phyloP scores from a whole-genome alignment of 1,140 invertebrate species.

The Latrodectus geometricus region DNA sequence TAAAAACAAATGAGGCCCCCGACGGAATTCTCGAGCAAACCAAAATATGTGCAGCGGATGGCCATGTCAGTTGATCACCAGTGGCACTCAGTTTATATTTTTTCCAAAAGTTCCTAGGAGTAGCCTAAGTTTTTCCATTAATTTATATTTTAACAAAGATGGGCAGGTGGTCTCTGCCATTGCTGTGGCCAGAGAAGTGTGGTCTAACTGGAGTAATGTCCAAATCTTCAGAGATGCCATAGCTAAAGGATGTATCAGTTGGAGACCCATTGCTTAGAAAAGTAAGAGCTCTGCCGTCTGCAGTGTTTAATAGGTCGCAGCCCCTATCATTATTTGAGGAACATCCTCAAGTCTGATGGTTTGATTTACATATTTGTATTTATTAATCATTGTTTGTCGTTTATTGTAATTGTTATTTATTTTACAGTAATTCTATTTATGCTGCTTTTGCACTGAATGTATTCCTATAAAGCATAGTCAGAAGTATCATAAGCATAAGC shows the following conservation, averaged over 20 bases:
- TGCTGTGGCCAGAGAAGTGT: neutral
- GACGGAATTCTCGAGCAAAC: constrained; percentile 7
- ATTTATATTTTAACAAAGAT: neutral
- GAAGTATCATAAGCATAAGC: too few species aligned
- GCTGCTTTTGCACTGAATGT: too few species aligned
- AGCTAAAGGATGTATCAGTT: constrained; percentile 7
- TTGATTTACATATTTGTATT: too few species aligned
- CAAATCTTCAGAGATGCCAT: neutral
- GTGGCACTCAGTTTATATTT: too few species aligned
- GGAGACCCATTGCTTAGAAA: constrained; percentile 25
- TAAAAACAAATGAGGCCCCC: neutral
- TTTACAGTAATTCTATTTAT: too few species aligned
- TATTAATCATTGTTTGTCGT: too few species aligned
- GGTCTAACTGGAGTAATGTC: neutral
- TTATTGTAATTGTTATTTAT: too few species aligned
- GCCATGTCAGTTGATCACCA: too few species aligned
- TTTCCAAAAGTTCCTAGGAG: too few species aligned
- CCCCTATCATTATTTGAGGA: constrained; percentile 1
- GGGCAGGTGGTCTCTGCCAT: neutral
- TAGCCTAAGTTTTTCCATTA: neutral
- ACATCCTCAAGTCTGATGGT: constrained; percentile 9
- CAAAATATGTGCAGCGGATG: neutral
- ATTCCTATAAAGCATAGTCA: too few species aligned
- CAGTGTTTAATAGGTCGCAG: neutral
- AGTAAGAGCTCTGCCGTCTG: constrained; percentile 11